A percentile compares a stretch with the other conserved stretches of the same genome.
phyloP scores from a whole-genome alignment of 2,113 vertebrate genomes.

The Cervus canadensis region DNA sequence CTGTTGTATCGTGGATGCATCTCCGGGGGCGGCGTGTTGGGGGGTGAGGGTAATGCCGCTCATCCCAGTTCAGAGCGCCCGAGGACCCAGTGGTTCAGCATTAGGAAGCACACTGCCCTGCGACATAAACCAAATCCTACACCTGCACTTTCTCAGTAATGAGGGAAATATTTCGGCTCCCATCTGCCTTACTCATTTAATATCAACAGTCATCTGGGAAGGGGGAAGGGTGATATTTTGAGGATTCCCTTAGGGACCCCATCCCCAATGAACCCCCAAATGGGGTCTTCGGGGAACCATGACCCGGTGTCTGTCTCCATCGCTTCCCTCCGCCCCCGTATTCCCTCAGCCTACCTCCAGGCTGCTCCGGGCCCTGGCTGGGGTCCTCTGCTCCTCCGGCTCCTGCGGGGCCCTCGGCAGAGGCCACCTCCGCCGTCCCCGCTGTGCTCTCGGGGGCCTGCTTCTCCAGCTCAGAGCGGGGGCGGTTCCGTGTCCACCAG shows the following conservation, averaged over 20 bases:
- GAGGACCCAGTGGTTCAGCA: neutral
- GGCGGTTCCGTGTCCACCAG: constrained; percentile 90
- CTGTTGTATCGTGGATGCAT: neutral
- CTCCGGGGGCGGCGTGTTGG: neutral
- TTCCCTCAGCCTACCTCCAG: constrained; percentile 24
- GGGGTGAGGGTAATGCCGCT: neutral
- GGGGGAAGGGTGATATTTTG: neutral
- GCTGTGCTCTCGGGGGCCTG: neutral
- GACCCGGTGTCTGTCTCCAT: neutral
- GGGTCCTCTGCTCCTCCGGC: fast-evolving
- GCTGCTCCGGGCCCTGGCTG: neutral
- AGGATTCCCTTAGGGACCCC: neutral
- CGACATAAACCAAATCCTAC: neutral
- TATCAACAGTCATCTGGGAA: neutral
- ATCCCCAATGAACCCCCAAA: neutral
- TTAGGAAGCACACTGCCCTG: neutral
- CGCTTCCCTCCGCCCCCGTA: neutral
- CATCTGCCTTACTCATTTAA: neutral
- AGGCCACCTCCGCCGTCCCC: fast-evolving
- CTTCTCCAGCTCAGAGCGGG: constrained; percentile 63
- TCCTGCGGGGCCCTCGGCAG: neutral
- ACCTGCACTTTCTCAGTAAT: neutral
- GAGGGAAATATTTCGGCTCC: neutral
- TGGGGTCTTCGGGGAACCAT: neutral
- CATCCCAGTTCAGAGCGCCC: neutral